A percentile compares a stretch with the other conserved stretches of the same genome.
Evolutionary conservation across 1,140 invertebrate species (phyloP).

Genomic region (Drosophila willistoni): DNA sequence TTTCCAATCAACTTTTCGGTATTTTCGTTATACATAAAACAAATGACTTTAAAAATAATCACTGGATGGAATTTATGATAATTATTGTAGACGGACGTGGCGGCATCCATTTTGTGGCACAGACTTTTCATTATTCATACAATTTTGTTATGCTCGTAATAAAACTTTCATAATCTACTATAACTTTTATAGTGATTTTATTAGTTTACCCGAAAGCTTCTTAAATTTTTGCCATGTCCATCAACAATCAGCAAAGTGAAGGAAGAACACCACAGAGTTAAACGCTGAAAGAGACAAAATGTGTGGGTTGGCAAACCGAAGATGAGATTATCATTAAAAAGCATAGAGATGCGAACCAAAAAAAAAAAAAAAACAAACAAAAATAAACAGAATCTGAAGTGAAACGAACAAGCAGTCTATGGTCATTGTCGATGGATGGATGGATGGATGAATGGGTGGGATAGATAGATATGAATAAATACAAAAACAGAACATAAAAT

Average conservation of each 20-base stretch:
- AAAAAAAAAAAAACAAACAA: background rate
- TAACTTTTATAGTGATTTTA: constrained; percentile 15
- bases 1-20: background rate
- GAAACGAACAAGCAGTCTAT: background rate
- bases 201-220: constrained; percentile 12
- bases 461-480: constrained; percentile 5
- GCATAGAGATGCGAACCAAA: background rate
- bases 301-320: background rate
- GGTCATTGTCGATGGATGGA: constrained; percentile 6
- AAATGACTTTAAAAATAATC: background rate
- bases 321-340: constrained; percentile 10
- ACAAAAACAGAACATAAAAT: constrained; percentile 11
- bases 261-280: background rate
- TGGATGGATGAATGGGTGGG: background rate
- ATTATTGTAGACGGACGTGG: background rate
- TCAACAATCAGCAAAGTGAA: constrained; percentile 1
- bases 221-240: constrained; percentile 6
- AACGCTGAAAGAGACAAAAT: background rate
- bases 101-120: background rate
- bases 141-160: constrained; percentile 10
- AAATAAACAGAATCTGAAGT: background rate
- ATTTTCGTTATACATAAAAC: background rate
- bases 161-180: constrained; percentile 11
- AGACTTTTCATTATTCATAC: constrained; percentile 9
- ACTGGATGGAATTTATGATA: background rate